These are phyloP conservation scores for Luperina nickerlii DNA, from an alignment of 2,888 invertebrate genomes.

Conservation along the genomic window DNA sequence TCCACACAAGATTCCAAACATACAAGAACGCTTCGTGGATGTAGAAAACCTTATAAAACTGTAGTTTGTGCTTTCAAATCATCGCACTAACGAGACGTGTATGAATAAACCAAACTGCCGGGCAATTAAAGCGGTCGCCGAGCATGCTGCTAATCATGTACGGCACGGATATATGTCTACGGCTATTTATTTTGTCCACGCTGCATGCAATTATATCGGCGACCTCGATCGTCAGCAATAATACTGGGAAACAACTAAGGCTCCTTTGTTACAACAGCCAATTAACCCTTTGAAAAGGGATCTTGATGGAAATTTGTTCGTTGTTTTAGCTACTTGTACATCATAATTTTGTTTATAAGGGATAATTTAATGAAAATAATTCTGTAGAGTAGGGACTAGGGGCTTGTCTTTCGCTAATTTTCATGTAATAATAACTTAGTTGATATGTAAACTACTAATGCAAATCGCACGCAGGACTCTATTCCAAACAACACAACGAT, in stretches of 20 bases:
- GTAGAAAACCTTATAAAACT: slow-evolving; percentile 18
- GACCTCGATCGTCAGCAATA: slow-evolving; percentile 63
- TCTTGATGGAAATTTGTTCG: slow-evolving; percentile 27
- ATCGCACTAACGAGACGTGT: slow-evolving; percentile 52
- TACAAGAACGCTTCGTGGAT: slow-evolving; percentile 9
- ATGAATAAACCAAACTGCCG: slow-evolving; percentile 52
- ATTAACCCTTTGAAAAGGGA: slow-evolving; percentile 45
- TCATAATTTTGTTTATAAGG: slow-evolving; percentile 16
- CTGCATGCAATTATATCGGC: slow-evolving; percentile 60
- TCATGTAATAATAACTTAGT: background rate
- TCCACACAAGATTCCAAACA: slow-evolving; percentile 16
- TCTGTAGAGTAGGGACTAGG: background rate
- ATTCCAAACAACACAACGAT: background rate
- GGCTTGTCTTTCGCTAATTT: background rate
- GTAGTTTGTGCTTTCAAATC: slow-evolving; percentile 36
- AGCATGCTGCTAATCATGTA: slow-evolving; percentile 57
- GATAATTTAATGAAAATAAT: slow-evolving; percentile 17
- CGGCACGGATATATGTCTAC: slow-evolving; percentile 50
- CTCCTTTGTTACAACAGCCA: slow-evolving; percentile 50
- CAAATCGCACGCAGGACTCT: background rate
- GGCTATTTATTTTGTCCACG: slow-evolving; percentile 63
- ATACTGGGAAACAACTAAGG: slow-evolving; percentile 56
- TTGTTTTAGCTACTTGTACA: background rate
- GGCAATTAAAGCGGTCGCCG: slow-evolving; percentile 48
- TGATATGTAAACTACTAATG: slow-evolving; percentile 2